Evolutionary conservation across 1,140 invertebrate species (phyloP).

Genomic region (Neotoxoptera formosana): DNA sequence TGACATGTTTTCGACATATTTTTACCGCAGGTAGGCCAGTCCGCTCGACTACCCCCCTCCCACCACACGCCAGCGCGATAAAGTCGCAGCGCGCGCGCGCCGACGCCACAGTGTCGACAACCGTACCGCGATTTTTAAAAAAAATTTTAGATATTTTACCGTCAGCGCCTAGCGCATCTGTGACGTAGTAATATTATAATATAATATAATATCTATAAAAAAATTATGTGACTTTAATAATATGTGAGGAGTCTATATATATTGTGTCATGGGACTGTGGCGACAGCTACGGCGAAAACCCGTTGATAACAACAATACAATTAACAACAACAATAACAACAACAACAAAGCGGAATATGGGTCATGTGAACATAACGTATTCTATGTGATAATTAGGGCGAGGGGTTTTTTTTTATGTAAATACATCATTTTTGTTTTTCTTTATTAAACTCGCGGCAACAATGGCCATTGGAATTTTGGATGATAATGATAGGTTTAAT

Average conservation of each 20-base stretch:
- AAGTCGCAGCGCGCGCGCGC: not conserved
- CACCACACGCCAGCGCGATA: not conserved
- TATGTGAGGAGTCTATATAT: too few species aligned
- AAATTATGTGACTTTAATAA: too few species aligned
- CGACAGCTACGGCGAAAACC: not conserved
- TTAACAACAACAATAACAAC: too few species aligned
- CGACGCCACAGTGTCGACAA: not conserved
- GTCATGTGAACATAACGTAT: too few species aligned
- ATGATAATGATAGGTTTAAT: too few species aligned
- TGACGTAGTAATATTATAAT: not conserved
- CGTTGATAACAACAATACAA: not conserved
- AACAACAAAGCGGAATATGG: too few species aligned
- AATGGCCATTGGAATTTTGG: too few species aligned
- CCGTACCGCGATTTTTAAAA: not conserved
- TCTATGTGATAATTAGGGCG: too few species aligned
- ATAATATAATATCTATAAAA: too few species aligned
- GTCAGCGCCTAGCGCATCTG: not conserved
- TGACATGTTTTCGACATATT: slow-evolving; percentile 55
- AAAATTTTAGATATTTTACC: not conserved
- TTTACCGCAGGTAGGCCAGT: slow-evolving; percentile 33
- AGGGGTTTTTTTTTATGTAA: too few species aligned
- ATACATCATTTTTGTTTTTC: too few species aligned
- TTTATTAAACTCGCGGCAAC: too few species aligned
- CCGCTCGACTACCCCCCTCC: not conserved
- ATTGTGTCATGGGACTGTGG: not conserved